Base-by-base conservation (phyloP, 2,888 invertebrate species). In the Standfussiana lucernea region DNA sequence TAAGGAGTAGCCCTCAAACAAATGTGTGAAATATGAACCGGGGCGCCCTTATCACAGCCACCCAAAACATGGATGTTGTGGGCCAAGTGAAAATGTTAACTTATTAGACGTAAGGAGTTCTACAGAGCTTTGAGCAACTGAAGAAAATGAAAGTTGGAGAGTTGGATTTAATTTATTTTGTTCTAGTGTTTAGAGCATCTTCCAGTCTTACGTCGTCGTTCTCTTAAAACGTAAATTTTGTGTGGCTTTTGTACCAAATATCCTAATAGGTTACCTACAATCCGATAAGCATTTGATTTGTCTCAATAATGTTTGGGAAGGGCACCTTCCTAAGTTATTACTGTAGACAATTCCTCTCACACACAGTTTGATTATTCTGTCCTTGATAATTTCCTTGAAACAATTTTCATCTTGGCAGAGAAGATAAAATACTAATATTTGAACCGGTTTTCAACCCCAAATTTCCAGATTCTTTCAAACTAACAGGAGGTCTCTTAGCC, bases 11-110 rank as follows among this genome's bases (percentile, higher is more conserved):
- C 91, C 89, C 91, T 92, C 93, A 93, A 93, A 93, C 93, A 93
- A 94, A 94, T 94, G 92, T 88, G 92, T 94, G 93, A 95, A 93
- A 93, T 95, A 94, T 94, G 93, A 93, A 94, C 93, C 90, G 82
- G 83, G 64, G 83, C 67, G 89, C 89, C 89, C 92, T 93, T 94
- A 94, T 94, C 94, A 90, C 85, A 89, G 71, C 86, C 91, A 86
- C 87, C 92, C 93, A 86, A 93, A 93, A 94, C 92, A 92, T 87
- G 82, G 86, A 90, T 86, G 90, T 69, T 89, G 89, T 93, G 94
- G 93, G 88, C 84, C 92, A 93, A 93, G 92, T 85, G 68, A 82
- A 50, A 86, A 37, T 70, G 77, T 64, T 73, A 73, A 74, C 50
- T 71, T 69, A 72, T 81, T 73, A 35, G 70, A 75, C 59, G 80